Evolutionary conservation across 2,113 vertebrate species (phyloP).

Genomic region (Cacatua alba): DNA sequence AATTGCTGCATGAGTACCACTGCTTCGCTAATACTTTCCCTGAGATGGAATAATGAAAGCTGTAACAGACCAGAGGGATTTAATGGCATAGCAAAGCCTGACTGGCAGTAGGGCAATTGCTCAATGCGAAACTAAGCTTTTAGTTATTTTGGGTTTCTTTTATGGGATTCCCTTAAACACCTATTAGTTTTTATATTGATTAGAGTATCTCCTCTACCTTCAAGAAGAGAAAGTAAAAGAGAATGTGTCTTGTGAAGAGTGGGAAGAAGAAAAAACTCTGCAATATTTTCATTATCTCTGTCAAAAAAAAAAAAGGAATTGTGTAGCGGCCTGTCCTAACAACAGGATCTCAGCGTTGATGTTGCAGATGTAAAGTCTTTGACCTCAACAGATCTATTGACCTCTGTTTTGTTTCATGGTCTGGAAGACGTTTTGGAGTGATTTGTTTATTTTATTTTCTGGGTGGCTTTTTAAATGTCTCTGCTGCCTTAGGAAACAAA

Average conservation of each 20-base stretch:
- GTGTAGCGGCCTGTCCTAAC: not conserved
- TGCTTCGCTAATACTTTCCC: not conserved
- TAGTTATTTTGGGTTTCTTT: not conserved
- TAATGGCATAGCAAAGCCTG: not conserved
- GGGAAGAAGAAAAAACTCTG: not conserved
- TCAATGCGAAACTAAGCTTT: not conserved
- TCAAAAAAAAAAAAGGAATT: not conserved
- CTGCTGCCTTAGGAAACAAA: not conserved
- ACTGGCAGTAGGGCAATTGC: not conserved
- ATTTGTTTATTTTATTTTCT: not conserved
- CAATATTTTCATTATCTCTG: not conserved
- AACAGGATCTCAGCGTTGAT: not conserved
- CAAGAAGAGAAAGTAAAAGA: not conserved
- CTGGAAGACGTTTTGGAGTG: not conserved
- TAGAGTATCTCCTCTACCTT: not conserved
- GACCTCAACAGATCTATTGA: not conserved
- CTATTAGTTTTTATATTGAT: not conserved
- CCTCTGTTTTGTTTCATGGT: not conserved
- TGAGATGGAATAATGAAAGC: not conserved
- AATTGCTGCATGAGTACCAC: not conserved
- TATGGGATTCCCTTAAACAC: not conserved
- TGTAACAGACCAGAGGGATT: not conserved
- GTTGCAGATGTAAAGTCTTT: not conserved
- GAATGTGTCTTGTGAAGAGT: not conserved
- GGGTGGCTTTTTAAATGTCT: not conserved